Evolutionary conservation across 1,140 invertebrate genomes (phyloP).

Genomic region (Lamellibrachia luymesi): DNA sequence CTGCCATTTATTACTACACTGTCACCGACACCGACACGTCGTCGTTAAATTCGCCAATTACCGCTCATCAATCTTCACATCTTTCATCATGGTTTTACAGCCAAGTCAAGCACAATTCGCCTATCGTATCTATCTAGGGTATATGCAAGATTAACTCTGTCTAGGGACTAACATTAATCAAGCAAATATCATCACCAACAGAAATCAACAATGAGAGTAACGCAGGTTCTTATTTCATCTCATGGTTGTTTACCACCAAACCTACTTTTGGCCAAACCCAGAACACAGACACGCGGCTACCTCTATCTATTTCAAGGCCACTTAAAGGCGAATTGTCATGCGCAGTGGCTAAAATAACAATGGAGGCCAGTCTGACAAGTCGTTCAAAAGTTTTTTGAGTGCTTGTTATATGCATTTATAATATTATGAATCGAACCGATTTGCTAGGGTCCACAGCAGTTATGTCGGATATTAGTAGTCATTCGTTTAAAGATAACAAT

Average conservation of each 20-base stretch:
- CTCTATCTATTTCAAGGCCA: background rate
- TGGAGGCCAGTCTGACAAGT: background rate
- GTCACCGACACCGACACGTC: too few relatives aligned
- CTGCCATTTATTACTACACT: too few relatives aligned
- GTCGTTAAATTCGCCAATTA: background rate
- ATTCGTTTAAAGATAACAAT: constrained; percentile 8
- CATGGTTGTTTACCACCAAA: too few relatives aligned
- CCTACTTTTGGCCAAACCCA: background rate
- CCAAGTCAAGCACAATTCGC: too few relatives aligned
- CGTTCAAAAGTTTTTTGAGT: background rate
- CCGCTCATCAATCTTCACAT: background rate
- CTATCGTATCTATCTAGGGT: too few relatives aligned
- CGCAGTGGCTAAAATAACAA: background rate
- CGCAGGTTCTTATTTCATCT: too few relatives aligned
- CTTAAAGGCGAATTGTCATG: background rate
- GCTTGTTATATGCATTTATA: background rate
- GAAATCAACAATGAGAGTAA: too few relatives aligned
- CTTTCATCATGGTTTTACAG: too few relatives aligned
- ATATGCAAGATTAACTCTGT: too few relatives aligned
- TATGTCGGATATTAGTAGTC: constrained; percentile 5
- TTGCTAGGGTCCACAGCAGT: background rate
- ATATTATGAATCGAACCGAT: background rate
- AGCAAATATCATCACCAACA: too few relatives aligned
- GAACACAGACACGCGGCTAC: background rate
- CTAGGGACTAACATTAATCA: too few relatives aligned